phyloP scores from a whole-genome alignment of 2,113 vertebrate species.

The Capricornis sumatraensis region DNA sequence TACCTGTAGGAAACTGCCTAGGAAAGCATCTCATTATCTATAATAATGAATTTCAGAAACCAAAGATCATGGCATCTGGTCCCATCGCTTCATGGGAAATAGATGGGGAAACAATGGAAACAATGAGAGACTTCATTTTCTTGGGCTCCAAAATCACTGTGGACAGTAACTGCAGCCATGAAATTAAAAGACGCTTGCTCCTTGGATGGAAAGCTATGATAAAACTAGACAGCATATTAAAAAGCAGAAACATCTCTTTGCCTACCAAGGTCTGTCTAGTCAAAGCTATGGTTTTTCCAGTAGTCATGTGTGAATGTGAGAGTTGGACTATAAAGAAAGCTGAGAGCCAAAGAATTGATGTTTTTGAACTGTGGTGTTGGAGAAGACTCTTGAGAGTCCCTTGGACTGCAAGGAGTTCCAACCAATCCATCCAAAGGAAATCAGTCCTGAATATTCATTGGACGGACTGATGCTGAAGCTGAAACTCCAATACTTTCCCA shows the following conservation, averaged over 20 bases:
- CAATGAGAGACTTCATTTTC: neutral
- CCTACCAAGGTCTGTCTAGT: neutral
- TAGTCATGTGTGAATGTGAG: neutral
- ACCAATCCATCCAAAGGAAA: neutral
- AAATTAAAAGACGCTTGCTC: neutral
- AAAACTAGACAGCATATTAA: rapidly evolving
- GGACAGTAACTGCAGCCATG: neutral
- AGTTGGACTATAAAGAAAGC: neutral
- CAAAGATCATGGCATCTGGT: neutral
- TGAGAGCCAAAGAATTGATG: neutral
- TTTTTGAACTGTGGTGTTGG: neutral
- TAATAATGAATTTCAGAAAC: neutral
- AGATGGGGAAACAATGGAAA: neutral
- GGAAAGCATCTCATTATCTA: neutral
- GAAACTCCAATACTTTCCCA: neutral
- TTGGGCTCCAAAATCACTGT: neutral
- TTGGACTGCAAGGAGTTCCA: neutral
- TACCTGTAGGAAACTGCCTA: neutral
- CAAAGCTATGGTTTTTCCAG: neutral
- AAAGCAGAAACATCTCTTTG: neutral
- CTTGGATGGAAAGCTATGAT: neutral
- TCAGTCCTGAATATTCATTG: neutral
- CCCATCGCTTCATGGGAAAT: neutral
- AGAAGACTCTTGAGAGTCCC: neutral
- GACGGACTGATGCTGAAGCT: neutral